phyloP scores from a whole-genome alignment of 1,140 invertebrate species.

The Polypedilum vanderplanki region DNA sequence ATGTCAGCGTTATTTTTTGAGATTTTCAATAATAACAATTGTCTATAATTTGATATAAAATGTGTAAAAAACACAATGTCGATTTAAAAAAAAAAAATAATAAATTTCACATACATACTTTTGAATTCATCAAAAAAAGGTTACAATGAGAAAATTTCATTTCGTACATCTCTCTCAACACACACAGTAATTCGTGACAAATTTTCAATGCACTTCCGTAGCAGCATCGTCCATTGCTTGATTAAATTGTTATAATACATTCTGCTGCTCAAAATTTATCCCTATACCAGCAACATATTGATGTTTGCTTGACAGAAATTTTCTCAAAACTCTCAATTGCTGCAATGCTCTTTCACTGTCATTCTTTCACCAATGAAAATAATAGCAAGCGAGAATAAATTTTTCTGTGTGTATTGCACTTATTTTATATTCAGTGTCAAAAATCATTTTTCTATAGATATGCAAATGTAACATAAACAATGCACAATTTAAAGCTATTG shows the following conservation, averaged over 20 bases:
- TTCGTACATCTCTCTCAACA: not conserved
- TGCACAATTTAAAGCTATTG: conserved; percentile 28
- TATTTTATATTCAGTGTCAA: conserved; percentile 20
- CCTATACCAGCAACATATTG: too few relatives aligned
- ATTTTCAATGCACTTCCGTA: conserved; percentile 17
- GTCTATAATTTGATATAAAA: too few relatives aligned
- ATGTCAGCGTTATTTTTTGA: too few relatives aligned
- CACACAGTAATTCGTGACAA: not conserved
- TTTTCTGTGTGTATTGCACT: not conserved
- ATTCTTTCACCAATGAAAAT: not conserved
- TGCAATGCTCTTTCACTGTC: not conserved
- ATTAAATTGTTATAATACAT: conserved; percentile 15
- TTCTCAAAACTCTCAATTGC: too few relatives aligned
- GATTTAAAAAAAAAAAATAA: not conserved
- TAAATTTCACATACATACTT: not conserved
- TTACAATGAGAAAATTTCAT: not conserved
- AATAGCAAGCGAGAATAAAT: not conserved
- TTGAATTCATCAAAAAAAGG: not conserved
- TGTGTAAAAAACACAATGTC: too few relatives aligned
- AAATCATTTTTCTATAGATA: conserved; percentile 11
- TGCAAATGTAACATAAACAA: conserved; percentile 25
- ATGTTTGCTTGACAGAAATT: too few relatives aligned
- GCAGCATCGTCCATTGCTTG: not conserved
- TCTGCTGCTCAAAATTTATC: too few relatives aligned
- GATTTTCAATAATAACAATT: too few relatives aligned